Conservation (phyloP, 2,888 invertebrate genomes). For the Aspidiotus rigidus region DNA sequence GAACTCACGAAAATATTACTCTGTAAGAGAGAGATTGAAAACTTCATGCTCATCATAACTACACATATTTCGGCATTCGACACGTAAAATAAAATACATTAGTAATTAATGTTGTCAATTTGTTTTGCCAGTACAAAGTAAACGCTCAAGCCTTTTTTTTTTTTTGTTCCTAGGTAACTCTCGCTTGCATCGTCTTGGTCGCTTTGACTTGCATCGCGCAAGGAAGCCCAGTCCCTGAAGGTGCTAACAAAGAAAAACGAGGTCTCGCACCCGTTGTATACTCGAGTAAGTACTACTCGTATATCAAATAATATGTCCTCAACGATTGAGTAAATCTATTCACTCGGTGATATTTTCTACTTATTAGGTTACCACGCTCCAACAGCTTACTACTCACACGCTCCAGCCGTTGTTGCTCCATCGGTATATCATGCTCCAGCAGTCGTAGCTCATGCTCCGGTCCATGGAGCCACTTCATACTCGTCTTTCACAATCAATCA, state of each 20-base stretch:
- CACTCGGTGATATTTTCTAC: not conserved
- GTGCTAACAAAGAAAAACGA: constrained; percentile 29
- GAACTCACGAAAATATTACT: too few species aligned
- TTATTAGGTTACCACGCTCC: constrained; percentile 20
- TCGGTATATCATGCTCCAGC: constrained; percentile 34
- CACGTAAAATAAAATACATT: not conserved
- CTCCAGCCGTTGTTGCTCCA: constrained; percentile 34
- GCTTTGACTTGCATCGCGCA: constrained; percentile 21
- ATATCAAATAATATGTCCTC: not conserved
- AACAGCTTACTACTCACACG: constrained; percentile 11
- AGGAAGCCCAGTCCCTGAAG: constrained; percentile 24
- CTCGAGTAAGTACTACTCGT: constrained; percentile 2
- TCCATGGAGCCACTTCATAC: constrained; percentile 36
- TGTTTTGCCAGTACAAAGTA: not conserved
- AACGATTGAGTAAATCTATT: too few species aligned
- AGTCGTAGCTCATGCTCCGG: constrained; percentile 34
- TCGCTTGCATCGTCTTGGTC: constrained; percentile 23
- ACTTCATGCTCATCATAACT: too few species aligned
- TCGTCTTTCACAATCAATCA: constrained; percentile 36
- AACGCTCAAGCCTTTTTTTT: not conserved
- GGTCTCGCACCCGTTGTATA: constrained; percentile 12
- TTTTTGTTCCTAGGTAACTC: constrained; percentile 10
- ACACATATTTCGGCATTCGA: not conserved
- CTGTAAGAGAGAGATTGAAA: too few species aligned
- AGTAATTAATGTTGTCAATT: not conserved